Percentiles rank a stretch among this genome's conserved stretches.
Evolutionary conservation across 2,797 vertebrate species (phyloP).

Genomic region (Muraenolepis orangiensis): DNA sequence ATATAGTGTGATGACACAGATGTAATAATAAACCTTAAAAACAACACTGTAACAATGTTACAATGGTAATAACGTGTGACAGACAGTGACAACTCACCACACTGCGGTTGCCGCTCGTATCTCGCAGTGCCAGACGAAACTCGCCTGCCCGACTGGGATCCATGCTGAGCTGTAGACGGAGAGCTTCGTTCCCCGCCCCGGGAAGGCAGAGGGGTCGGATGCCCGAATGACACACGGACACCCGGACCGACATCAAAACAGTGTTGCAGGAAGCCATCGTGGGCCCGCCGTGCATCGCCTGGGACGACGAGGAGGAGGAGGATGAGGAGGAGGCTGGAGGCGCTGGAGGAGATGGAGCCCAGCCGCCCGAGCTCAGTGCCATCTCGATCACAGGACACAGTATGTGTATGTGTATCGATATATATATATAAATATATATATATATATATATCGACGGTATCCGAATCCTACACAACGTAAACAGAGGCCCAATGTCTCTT

Average conservation of each 20-base stretch:
- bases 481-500: background rate
- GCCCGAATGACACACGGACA: constrained; percentile 75
- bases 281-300: constrained; percentile 47
- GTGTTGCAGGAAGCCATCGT: constrained; percentile 62
- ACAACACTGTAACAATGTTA: too few relatives aligned
- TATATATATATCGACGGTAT: background rate
- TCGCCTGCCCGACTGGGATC: constrained; percentile 78
- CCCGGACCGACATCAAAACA: constrained; percentile 82
- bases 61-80: too few relatives aligned
- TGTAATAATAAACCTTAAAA: too few relatives aligned
- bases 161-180: constrained; percentile 85
- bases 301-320: constrained; percentile 60
- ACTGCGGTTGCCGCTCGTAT: constrained; percentile 68
- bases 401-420: background rate
- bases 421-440: too few relatives aligned
- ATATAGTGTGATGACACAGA: background rate
- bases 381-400: constrained; percentile 38
- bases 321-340: too few relatives aligned
- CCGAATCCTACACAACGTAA: background rate
- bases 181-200: constrained; percentile 66
- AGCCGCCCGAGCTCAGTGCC: constrained; percentile 65
- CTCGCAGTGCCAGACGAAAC: constrained; percentile 78
- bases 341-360: constrained; percentile 62
- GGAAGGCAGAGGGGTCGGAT: constrained; percentile 67
- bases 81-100: constrained; percentile 59